Evolutionary conservation across 2,113 vertebrate genomes (phyloP).

Genomic region (Atlantisia rogersi): DNA sequence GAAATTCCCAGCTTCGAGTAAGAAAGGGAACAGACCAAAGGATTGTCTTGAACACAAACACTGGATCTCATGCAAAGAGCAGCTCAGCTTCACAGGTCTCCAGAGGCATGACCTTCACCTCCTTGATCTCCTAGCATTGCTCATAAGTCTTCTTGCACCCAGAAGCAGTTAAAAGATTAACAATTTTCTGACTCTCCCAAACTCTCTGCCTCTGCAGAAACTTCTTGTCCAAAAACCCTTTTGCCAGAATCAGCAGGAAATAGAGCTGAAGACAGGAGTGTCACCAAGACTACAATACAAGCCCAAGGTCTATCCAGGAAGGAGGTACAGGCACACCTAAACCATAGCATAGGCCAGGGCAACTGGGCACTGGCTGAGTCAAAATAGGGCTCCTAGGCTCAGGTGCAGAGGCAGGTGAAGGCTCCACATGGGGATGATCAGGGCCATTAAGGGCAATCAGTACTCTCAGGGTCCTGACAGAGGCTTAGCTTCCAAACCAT

Average conservation of each 20-base stretch:
- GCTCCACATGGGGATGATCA: not conserved
- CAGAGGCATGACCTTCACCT: not conserved
- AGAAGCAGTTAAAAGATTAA: not conserved
- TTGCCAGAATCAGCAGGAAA: not conserved
- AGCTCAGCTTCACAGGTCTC: not conserved
- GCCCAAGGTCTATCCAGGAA: no score
- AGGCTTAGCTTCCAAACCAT: not conserved
- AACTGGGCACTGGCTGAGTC: not conserved
- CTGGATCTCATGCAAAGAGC: not conserved
- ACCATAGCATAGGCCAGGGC: accelerated
- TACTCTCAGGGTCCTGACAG: not conserved
- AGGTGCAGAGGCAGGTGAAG: not conserved
- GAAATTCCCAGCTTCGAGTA: not conserved
- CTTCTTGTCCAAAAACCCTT: not conserved
- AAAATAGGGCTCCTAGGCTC: not conserved
- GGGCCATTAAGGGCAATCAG: not conserved
- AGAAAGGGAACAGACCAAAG: not conserved
- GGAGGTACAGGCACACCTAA: not conserved
- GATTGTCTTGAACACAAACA: not conserved
- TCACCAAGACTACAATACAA: not conserved
- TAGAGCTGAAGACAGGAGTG: not conserved
- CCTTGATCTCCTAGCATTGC: not conserved
- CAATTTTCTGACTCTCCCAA: not conserved
- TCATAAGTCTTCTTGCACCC: not conserved
- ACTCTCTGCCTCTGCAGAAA: not conserved